Conservation (phyloP, 2,888 invertebrate species). For the Cryptophagus acutangulus region DNA sequence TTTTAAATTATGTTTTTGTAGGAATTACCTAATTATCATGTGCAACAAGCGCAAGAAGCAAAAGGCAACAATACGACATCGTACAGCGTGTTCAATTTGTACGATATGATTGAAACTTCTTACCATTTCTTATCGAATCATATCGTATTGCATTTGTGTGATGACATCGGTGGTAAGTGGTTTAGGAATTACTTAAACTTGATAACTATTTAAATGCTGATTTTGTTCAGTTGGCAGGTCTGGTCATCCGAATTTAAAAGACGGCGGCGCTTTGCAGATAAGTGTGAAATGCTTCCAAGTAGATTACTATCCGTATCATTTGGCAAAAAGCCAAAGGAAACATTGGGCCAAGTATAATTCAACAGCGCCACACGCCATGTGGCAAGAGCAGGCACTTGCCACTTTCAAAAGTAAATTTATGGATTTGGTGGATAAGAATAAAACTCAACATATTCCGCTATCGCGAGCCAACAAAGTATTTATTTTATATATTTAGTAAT, state of each 20-base stretch:
- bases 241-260: slow-evolving; percentile 74
- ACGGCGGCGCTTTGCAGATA: slow-evolving; percentile 91
- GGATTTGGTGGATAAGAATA: slow-evolving; percentile 66
- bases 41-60: slow-evolving; percentile 61
- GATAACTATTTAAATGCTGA: slow-evolving; percentile 10
- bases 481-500: too few relatives aligned
- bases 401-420: slow-evolving; percentile 72
- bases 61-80: slow-evolving; percentile 47
- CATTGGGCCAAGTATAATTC: slow-evolving; percentile 87
- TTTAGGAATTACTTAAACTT: slow-evolving; percentile 3
- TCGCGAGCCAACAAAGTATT: slow-evolving; percentile 40
- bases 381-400: slow-evolving; percentile 81
- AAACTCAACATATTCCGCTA: slow-evolving; percentile 50
- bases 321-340: slow-evolving; percentile 79
- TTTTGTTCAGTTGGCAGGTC: slow-evolving; percentile 81
- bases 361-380: slow-evolving; percentile 74
- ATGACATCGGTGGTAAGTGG: slow-evolving; percentile 81
- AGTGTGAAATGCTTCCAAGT: slow-evolving; percentile 81
- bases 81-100: slow-evolving; percentile 65
- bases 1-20: slow-evolving; percentile 32
- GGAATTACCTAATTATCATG: slow-evolving; percentile 70
- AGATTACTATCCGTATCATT: slow-evolving; percentile 95
- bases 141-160: slow-evolving; percentile 93
- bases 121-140: slow-evolving; percentile 91
- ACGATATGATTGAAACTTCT: slow-evolving; percentile 96